phyloP scores from a whole-genome alignment of 1,140 invertebrate species.

The Carcinoscorpius rotundicauda region DNA sequence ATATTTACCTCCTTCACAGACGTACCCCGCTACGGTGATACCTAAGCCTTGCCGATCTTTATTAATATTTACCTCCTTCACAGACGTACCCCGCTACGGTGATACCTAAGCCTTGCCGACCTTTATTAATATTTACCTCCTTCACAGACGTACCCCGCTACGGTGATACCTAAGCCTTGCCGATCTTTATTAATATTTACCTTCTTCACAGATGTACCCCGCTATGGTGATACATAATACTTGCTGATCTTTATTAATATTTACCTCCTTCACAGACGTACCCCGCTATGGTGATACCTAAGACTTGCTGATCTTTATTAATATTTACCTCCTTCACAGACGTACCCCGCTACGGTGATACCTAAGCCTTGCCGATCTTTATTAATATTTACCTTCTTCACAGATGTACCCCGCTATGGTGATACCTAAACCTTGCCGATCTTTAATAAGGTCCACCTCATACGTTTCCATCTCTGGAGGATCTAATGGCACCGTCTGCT shows the following conservation, averaged over 20 bases:
- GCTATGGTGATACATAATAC: not conserved
- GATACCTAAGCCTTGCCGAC: too few relatives aligned
- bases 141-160: too few relatives aligned
- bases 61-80: too few relatives aligned
- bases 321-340: too few relatives aligned
- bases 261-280: conserved; percentile 59
- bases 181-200: too few relatives aligned
- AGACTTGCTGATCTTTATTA: conserved; percentile 86
- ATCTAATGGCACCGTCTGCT: conserved; percentile 29
- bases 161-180: too few relatives aligned
- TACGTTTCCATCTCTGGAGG: conserved; percentile 90
- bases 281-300: conserved; percentile 97
- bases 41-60: conserved; percentile 10
- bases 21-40: too few relatives aligned
- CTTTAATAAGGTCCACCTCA: conserved; percentile 86
- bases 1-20: too few relatives aligned
- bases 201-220: too few relatives aligned
- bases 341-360: too few relatives aligned
- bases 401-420: conserved; percentile 96
- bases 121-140: too few relatives aligned
- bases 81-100: too few relatives aligned
- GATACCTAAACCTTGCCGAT: conserved; percentile 89
- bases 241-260: conserved; percentile 4
- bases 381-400: conserved; percentile 42
- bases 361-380: conserved; percentile 10